phyloP scores from a whole-genome alignment of 2,113 vertebrate species.

The Ageneiosus marmoratus region DNA sequence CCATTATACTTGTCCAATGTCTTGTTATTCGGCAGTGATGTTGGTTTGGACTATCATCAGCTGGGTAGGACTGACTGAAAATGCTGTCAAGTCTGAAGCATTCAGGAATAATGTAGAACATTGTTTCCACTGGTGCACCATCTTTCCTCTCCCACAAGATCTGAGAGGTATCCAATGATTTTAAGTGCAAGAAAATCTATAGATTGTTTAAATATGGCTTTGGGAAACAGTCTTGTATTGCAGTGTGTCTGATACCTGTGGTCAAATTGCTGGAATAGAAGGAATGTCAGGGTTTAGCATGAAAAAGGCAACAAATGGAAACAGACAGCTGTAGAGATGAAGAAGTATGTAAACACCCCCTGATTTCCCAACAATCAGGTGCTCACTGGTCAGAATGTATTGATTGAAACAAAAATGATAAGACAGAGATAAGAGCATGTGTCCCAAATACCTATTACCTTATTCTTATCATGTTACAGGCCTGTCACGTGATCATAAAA shows the following conservation, averaged over 20 bases:
- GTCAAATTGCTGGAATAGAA: neutral
- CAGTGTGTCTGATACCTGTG: neutral
- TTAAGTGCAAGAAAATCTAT: neutral
- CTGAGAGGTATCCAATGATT: neutral
- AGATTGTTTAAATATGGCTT: neutral
- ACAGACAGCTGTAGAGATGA: neutral
- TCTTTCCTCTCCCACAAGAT: neutral
- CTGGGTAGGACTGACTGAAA: neutral
- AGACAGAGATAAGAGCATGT: neutral
- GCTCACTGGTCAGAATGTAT: neutral
- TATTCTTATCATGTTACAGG: neutral
- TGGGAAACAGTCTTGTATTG: neutral
- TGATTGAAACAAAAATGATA: neutral
- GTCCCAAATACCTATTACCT: neutral
- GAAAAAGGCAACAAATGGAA: neutral
- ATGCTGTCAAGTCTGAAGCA: neutral
- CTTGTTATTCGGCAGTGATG: conserved; percentile 26
- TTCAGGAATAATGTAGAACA: neutral
- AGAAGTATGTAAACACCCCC: neutral
- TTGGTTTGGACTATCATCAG: neutral
- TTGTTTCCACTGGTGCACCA: conserved; percentile 4
- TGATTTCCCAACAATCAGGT: neutral
- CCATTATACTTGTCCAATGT: conserved; percentile 22
- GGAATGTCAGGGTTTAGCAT: neutral
- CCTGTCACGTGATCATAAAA: neutral